Evolutionary conservation across 2,888 invertebrate species (phyloP), one percentile per base, ranked within the genome.

Genomic region (Gymnoscelis rufifasciata): DNA sequence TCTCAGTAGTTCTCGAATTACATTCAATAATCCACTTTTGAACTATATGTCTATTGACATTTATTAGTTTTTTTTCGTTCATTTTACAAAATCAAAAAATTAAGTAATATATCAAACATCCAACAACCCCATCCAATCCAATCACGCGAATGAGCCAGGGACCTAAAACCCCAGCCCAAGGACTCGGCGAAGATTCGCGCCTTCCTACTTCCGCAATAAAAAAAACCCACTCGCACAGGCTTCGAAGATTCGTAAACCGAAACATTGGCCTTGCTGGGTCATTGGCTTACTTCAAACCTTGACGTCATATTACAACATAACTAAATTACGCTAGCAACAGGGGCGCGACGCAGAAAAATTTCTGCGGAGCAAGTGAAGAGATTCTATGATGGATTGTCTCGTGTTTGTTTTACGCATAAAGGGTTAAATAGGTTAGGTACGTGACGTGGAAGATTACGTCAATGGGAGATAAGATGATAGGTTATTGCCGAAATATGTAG

Each of bases 231-330:
- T 30, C 35, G 26, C 48, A 30, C 47, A 49, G 54, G 58, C 50
- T 51, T 51, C 45, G 35, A 46, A 40, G 52, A 43, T 44, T 51
- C 53, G 53, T 68, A 71, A 71, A 72, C 68, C 64, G 62, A 59
- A 60, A 64, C 64, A 64, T 68, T 75, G 74, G 75, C 80, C 81
- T 82, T 74, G 80, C 41, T 57, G 61, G 82, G 78, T 80, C 79
- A 68, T 74, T 78, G 74, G 54, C 80, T 62, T 5, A 5, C 19
- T n/a, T 19, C 67, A 76, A 68, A 69, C 68, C 65, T 68, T 73
- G 68, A 74, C 75, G 76, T 78, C 74, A 77, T 57, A 39, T 52
- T 52, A 54, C 51, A 45, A 52, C 48, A 43, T 52, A 52, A 47
- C 52, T 51, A 60, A 37, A 56, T 53, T 56, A 56, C 57, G 57